Evolutionary conservation across 2,888 invertebrate genomes (phyloP).

Genomic region (Tenthredo distinguenda): DNA sequence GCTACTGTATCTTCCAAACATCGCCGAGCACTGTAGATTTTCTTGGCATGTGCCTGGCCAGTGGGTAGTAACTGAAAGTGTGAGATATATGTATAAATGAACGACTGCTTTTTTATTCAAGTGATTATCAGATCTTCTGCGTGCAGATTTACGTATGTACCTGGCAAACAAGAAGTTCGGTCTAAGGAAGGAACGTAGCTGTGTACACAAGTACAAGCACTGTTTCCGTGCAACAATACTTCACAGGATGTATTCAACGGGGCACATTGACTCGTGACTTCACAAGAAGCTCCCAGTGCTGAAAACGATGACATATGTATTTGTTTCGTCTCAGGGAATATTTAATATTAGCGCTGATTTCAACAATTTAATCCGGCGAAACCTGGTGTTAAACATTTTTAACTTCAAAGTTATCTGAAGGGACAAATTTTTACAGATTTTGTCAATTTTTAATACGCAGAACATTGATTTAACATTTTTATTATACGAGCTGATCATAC

Average conservation of each 20-base stretch:
- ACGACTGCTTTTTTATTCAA: not conserved
- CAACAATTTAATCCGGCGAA: not conserved
- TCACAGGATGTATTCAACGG: not conserved
- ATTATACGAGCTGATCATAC: not conserved
- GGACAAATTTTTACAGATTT: not conserved
- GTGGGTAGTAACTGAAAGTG: not conserved
- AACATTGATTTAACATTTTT: not conserved
- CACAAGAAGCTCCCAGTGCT: constrained; percentile 18
- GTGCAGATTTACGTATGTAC: not conserved
- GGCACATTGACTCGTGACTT: not conserved
- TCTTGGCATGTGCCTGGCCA: constrained; percentile 48
- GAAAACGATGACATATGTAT: not conserved
- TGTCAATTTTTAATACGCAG: not conserved
- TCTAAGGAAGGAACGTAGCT: constrained; percentile 20
- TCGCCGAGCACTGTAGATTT: constrained; percentile 16
- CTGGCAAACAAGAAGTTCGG: constrained; percentile 37
- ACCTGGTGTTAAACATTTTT: not conserved
- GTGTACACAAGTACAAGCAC: constrained; percentile 10
- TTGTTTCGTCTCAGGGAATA: not conserved
- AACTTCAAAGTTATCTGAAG: not conserved
- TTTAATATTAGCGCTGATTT: not conserved
- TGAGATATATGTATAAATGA: not conserved
- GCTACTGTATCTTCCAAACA: constrained; percentile 31
- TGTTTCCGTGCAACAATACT: not conserved
- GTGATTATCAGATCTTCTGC: not conserved